Evolutionary conservation across 2,797 vertebrate species (phyloP).

Genomic region (Orientallactaga sibirica): DNA sequence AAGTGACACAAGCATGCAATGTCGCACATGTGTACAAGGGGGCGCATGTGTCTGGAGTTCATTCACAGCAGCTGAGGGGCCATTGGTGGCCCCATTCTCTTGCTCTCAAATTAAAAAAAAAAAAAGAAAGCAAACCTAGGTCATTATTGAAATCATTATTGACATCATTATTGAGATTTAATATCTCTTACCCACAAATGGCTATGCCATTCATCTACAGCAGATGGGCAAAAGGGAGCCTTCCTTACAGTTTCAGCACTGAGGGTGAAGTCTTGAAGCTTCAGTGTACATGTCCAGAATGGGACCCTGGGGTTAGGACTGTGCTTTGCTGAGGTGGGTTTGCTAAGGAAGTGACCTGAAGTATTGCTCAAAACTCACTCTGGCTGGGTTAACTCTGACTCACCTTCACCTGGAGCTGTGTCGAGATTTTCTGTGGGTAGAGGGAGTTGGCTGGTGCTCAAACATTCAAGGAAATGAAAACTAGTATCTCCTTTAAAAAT

Average conservation of each 20-base stretch:
- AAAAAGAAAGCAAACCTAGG: neutral
- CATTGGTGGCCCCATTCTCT: no score
- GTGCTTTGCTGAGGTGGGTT: neutral
- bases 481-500: neutral
- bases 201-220: neutral
- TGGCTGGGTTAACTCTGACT: neutral
- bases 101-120: no score
- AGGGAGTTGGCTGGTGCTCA: neutral
- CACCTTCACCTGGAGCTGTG: neutral
- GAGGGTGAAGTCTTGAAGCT: neutral
- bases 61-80: no score
- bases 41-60: no score
- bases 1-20: no score
- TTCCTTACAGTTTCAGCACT: neutral
- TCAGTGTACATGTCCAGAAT: neutral
- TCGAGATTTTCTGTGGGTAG: neutral
- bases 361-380: neutral
- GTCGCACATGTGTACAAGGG: no score
- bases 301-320: neutral
- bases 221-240: neutral
- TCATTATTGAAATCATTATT: neutral
- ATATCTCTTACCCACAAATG: neutral
- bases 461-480: slow-evolving; percentile 25
- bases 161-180: neutral
- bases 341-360: neutral